Evolutionary conservation across 2,113 vertebrate species (phyloP).

Genomic region (Ibidorhyncha struthersii): DNA sequence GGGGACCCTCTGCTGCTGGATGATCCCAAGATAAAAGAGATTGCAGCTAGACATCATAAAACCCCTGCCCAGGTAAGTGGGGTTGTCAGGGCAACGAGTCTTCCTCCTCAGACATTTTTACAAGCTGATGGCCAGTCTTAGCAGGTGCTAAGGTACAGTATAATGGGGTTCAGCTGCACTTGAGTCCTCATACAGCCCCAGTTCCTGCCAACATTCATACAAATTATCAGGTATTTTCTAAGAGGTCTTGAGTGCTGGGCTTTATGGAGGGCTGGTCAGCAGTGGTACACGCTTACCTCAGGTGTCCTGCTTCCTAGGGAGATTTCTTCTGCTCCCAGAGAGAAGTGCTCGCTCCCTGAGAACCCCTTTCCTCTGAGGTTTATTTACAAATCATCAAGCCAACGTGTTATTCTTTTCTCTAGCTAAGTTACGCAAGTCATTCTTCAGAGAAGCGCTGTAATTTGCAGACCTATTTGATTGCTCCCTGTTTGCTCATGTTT

Average conservation of each 20-base stretch:
- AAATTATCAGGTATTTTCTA: neutral
- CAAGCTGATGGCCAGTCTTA: neutral
- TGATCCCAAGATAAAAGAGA: slow-evolving; percentile 77
- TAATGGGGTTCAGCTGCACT: neutral
- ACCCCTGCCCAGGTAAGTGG: slow-evolving; percentile 81
- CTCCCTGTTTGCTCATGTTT: neutral
- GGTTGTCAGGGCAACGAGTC: neutral
- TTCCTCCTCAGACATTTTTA: neutral
- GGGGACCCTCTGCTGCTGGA: slow-evolving; percentile 78
- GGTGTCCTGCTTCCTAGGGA: neutral
- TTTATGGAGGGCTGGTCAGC: neutral
- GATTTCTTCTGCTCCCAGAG: neutral
- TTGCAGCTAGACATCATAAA: slow-evolving; percentile 78
- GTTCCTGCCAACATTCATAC: neutral
- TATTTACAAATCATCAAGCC: neutral
- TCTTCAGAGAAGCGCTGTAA: neutral
- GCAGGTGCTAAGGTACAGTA: neutral
- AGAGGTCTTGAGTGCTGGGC: neutral
- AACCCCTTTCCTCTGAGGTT: neutral
- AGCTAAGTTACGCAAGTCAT: neutral
- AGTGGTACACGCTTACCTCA: neutral
- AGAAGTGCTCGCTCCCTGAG: neutral
- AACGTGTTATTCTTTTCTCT: neutral
- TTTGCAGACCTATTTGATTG: neutral
- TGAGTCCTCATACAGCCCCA: neutral